Conservation (phyloP, 2,113 vertebrate species). For the Bubo scandiacus region DNA sequence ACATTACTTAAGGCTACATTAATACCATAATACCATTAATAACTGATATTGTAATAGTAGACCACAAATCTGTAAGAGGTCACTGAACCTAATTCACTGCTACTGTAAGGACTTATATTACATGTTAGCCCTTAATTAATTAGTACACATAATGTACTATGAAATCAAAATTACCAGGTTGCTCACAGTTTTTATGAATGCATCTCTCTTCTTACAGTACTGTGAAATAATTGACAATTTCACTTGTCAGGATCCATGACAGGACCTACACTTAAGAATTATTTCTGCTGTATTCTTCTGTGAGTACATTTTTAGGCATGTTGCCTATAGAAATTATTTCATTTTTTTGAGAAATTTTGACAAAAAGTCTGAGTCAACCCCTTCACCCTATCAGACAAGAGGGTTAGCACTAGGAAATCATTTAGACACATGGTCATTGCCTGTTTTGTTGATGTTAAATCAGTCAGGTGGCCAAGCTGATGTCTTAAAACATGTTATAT, state of each 20-base stretch:
- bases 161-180: not conserved
- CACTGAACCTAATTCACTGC: not conserved
- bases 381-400: not conserved
- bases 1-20: not conserved
- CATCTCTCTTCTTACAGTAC: not conserved
- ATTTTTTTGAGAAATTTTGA: not conserved
- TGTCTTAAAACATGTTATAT: not conserved
- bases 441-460: not conserved
- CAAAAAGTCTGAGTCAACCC: not conserved
- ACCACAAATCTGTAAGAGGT: not conserved
- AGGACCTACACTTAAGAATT: not conserved
- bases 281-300: not conserved
- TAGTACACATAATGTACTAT: not conserved
- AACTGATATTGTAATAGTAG: not conserved
- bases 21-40: not conserved
- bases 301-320: not conserved
- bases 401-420: not conserved
- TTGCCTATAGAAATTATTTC: not conserved
- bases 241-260: not conserved
- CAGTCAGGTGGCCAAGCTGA: not conserved
- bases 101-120: not conserved
- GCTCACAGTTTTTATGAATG: not conserved
- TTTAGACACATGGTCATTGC: not conserved
- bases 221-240: not conserved
- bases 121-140: not conserved